Evolutionary conservation across 1,140 invertebrate genomes (phyloP).

Genomic region (Bombus balteatus): DNA sequence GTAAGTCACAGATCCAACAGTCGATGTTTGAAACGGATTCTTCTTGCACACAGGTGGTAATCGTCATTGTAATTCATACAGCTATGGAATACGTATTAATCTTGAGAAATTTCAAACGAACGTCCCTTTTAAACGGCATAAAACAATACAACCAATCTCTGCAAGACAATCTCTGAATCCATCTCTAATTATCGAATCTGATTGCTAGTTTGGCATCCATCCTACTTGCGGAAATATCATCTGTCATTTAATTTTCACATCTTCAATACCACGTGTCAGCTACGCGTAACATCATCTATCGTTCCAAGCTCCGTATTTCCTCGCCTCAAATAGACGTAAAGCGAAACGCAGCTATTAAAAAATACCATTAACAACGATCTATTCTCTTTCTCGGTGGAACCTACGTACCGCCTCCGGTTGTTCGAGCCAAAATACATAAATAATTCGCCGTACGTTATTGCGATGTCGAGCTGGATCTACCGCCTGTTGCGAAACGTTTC

Average conservation of each 20-base stretch:
- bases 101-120: no score
- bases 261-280: neutral
- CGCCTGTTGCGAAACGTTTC: slow-evolving; percentile 29
- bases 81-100: no score
- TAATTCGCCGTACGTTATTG: neutral
- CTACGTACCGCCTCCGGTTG: slow-evolving; percentile 4
- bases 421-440: slow-evolving; percentile 21
- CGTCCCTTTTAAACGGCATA: no score
- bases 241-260: neutral
- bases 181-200: no score
- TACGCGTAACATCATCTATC: neutral
- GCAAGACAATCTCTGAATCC: no score
- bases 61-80: no score
- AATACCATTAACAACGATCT: neutral
- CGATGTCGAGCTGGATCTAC: neutral
- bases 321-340: neutral
- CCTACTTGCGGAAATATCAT: neutral
- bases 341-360: neutral
- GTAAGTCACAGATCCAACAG: no score
- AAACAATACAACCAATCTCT: no score
- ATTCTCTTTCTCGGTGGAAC: neutral
- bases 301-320: neutral
- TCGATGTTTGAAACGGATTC: no score
- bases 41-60: no score
- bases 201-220: neutral